Base-by-base conservation (phyloP, 1,140 invertebrate genomes). In the Mactra quadrangularis region DNA sequence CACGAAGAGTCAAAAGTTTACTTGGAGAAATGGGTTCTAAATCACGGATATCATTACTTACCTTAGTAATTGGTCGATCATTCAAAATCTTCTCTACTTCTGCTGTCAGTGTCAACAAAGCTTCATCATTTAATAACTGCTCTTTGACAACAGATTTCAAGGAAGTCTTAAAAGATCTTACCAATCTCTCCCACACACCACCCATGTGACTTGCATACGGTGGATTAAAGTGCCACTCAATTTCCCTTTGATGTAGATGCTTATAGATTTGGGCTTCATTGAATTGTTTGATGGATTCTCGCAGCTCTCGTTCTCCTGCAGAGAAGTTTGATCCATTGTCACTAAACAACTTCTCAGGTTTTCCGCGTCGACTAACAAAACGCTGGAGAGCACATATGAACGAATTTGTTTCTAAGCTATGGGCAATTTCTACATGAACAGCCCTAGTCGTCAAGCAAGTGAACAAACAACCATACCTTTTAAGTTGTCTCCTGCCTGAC, bases 371-470 rank as follows among this genome's bases (percentile, higher is more conserved):
- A n/a, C n/a, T n/a, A n/a, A n/a, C n/a, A n/a, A n/a, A n/a, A n/a
- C n/a, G n/a, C n/a, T n/a, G n/a, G n/a, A n/a, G n/a, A n/a, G n/a
- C n/a, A n/a, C n/a, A n/a, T n/a, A n/a, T n/a, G n/a, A n/a, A n/a
- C n/a, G n/a, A n/a, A n/a, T n/a, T n/a, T n/a, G n/a, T n/a, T n/a
- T n/a, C n/a, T n/a, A n/a, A n/a, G 38, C 45, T 66, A 38, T 84
- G 64, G 13, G 78, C 60, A 52, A 86, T 72, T 55, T 86, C 81
- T 64, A 87, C 70, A 59, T 76, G 75, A 25, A 76, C 60, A n/a
- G 78, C 76, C 27, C 84, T 57, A 47, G 33, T 57, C 11, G 82
- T 66, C 29, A 82, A 31, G n/a, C 86, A 84, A 6, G 84, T 86
- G 25, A 74, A 57, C 45, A 86, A 17, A 35, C 45, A 60, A 19